Percentiles rank a stretch among this genome's conserved stretches.
phyloP scores from a whole-genome alignment of 2,888 invertebrate species.

The Aleiodes testaceus region DNA sequence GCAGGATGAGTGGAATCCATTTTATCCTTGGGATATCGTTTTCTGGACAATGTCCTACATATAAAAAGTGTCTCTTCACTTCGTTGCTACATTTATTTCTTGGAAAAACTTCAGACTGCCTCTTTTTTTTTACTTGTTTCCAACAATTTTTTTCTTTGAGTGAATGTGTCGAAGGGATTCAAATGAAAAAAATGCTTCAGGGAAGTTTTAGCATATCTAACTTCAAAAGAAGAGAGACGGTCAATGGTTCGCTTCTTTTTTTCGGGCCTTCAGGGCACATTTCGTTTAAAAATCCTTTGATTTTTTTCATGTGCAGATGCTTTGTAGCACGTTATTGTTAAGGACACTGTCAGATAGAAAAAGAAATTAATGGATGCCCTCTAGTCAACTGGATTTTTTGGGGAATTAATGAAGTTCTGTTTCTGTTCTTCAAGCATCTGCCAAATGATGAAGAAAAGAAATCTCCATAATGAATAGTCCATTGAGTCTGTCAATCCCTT shows the following conservation, averaged over 20 bases:
- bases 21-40: constrained; percentile 24
- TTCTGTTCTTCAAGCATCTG: no score
- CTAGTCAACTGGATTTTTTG: no score
- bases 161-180: background rate
- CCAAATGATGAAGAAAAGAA: no score
- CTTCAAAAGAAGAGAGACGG: constrained; percentile 9
- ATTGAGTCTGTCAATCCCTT: no score
- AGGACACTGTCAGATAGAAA: no score
- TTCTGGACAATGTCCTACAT: constrained; percentile 23
- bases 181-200: constrained; percentile 12
- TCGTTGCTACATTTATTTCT: constrained; percentile 4
- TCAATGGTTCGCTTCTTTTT: background rate
- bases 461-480: no score
- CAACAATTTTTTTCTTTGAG: background rate
- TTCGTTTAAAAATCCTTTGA: constrained; percentile 2
- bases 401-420: no score
- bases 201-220: background rate
- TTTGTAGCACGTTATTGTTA: no score
- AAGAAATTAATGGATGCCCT: no score
- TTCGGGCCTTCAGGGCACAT: constrained; percentile 12
- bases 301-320: no score
- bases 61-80: background rate
- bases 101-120: background rate
- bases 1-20: constrained; percentile 22
- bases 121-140: background rate